These are phyloP conservation scores for Brachypalpus laphriformis DNA, from an alignment of 2,888 invertebrate genomes.

Conservation along the genomic window DNA sequence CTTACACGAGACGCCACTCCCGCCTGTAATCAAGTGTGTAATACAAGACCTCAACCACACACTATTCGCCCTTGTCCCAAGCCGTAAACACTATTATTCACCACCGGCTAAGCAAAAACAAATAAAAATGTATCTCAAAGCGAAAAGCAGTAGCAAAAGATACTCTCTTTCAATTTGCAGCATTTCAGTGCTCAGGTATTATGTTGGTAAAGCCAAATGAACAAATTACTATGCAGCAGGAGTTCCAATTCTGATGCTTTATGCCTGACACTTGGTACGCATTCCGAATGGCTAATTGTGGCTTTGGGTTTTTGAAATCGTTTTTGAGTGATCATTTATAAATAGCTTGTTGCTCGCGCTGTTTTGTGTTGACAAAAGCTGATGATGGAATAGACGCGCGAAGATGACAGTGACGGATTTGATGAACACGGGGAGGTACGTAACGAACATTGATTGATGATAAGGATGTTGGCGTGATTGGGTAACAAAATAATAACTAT, in stretches of 20 bases:
- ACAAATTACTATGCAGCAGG: slow-evolving; percentile 56
- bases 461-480: slow-evolving; percentile 44
- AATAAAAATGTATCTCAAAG: slow-evolving; percentile 1
- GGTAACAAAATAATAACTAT: slow-evolving; percentile 3
- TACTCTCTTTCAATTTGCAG: slow-evolving; percentile 1
- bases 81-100: not conserved
- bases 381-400: slow-evolving; percentile 33
- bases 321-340: slow-evolving; percentile 54
- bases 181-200: not conserved
- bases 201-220: slow-evolving; percentile 17
- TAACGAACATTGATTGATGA: slow-evolving; percentile 52
- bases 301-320: slow-evolving; percentile 56
- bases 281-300: slow-evolving; percentile 46
- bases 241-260: slow-evolving; percentile 58
- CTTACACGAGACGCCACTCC: slow-evolving; percentile 45
- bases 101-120: not conserved
- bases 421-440: slow-evolving; percentile 3
- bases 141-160: slow-evolving; percentile 8
- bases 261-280: slow-evolving; percentile 59
- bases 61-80: slow-evolving; percentile 45
- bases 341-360: slow-evolving; percentile 36
- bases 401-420: slow-evolving; percentile 42
- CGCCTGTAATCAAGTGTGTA: not conserved
- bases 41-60: slow-evolving; percentile 21
- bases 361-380: not conserved